Evolutionary conservation across 1,140 invertebrate genomes (phyloP).

Genomic region (Phthorimaea operculella): DNA sequence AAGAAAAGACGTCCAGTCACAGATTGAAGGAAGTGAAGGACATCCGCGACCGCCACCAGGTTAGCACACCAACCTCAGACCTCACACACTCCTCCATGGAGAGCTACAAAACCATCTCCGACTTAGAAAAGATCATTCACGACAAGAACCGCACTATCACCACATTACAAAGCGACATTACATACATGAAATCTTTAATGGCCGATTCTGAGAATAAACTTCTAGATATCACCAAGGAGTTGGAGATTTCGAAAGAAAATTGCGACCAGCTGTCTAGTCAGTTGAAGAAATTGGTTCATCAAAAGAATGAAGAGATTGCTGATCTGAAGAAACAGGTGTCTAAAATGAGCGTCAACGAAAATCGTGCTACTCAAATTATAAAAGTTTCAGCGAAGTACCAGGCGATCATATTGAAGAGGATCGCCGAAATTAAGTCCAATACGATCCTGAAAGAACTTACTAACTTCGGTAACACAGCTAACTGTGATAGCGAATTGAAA

Average conservation of each 20-base stretch:
- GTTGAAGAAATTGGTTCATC: slow-evolving; percentile 53
- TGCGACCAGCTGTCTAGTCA: slow-evolving; percentile 50
- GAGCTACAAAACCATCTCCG: slow-evolving; percentile 48
- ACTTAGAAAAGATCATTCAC: slow-evolving; percentile 53
- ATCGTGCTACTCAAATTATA: slow-evolving; percentile 51
- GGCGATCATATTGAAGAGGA: slow-evolving; percentile 55
- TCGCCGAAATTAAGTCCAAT: slow-evolving; percentile 56
- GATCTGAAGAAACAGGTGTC: slow-evolving; percentile 50
- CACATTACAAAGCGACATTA: slow-evolving; percentile 48
- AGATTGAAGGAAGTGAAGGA: slow-evolving; percentile 26
- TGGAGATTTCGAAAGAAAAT: slow-evolving; percentile 50
- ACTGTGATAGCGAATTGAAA: slow-evolving; percentile 39
- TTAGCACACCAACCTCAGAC: slow-evolving; percentile 46
- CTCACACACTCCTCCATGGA: slow-evolving; percentile 42
- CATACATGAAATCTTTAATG: slow-evolving; percentile 43
- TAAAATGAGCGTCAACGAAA: slow-evolving; percentile 55
- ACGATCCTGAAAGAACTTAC: slow-evolving; percentile 54
- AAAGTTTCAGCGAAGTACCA: slow-evolving; percentile 59
- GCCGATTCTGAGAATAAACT: slow-evolving; percentile 54
- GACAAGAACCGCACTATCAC: slow-evolving; percentile 53
- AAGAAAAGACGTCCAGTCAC: slow-evolving; percentile 23
- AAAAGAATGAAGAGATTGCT: slow-evolving; percentile 58
- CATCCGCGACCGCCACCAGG: slow-evolving; percentile 32
- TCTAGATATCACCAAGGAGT: slow-evolving; percentile 43
- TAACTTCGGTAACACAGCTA: slow-evolving; percentile 45